A percentile compares a stretch with the other conserved stretches of the same genome.
These are phyloP conservation scores for Morbakka virulenta DNA, from an alignment of 30 jellyfish, hydroid and myxozoan genomes.

Conservation along the genomic window DNA sequence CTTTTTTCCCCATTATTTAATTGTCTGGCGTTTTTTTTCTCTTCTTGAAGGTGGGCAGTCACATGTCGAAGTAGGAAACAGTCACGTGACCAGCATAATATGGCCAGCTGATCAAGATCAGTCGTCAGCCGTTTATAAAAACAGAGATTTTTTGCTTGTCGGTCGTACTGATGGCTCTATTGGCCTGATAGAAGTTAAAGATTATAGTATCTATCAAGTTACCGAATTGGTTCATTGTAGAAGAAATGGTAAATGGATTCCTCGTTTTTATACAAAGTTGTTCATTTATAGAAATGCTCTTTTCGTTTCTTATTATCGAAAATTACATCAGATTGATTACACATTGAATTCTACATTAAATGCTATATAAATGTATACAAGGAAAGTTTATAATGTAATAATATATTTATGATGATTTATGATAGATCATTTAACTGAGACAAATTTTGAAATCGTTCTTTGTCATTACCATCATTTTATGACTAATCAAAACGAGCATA, in stretches of 20 bases:
- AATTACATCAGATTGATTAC: too few species aligned
- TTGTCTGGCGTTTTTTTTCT: too few species aligned
- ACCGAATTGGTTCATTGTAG: slow-evolving; percentile 69
- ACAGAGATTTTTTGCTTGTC: slow-evolving; percentile 50
- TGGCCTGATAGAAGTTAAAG: slow-evolving; percentile 50
- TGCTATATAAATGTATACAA: too few species aligned
- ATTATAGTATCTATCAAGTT: slow-evolving; percentile 32
- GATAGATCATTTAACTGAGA: too few species aligned
- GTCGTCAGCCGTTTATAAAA: slow-evolving; percentile 26
- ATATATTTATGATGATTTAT: too few species aligned
- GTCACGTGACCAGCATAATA: slow-evolving; percentile 68
- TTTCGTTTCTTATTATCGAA: too few species aligned
- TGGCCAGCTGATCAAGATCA: slow-evolving; percentile 66
- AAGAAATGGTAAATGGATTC: slow-evolving; percentile 25
- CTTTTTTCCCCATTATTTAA: too few species aligned
- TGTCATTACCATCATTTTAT: too few species aligned
- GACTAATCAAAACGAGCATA: too few species aligned
- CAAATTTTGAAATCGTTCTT: too few species aligned
- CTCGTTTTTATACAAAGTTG: not conserved
- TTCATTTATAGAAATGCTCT: not conserved
- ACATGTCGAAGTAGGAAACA: slow-evolving; percentile 56
- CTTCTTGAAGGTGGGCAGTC: slow-evolving; percentile 29
- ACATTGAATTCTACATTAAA: too few species aligned
- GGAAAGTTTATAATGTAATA: too few species aligned
- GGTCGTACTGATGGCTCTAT: slow-evolving; percentile 81